Base-by-base conservation (phyloP, 2,888 invertebrate genomes). In the Heteromurus nitidus region DNA sequence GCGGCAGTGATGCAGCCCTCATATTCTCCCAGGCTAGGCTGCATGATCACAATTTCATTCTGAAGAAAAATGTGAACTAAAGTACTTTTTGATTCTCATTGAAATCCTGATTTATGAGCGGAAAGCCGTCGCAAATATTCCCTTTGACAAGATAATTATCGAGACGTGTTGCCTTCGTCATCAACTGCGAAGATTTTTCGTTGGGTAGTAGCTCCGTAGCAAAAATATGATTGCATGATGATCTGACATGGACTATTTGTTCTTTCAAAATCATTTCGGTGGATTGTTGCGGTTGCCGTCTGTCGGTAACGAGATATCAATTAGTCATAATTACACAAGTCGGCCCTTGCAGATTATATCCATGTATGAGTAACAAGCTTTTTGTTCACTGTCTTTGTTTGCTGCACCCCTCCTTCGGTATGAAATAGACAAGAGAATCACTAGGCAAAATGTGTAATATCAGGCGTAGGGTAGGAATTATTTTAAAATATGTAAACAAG, bases 121-220 rank as follows among this genome's bases (percentile, higher is more conserved):
- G 36, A 42, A 47, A 69, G 77, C 77, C 77, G 77, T 69, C 77
- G n/a, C n/a, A 18, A 64, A 26, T 18, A 58, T 44, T 36, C 30
- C 13, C 18, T 62, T 70, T 70, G 79, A 79, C 79, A 79, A 79
- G 53, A 79, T 79, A 79, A 79, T 79, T 79, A 70, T 24, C 70
- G 50, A 11, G 3, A 7, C 7, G 11, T n/a, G 18, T n/a, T 36
- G 7, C 31, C 24, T 22, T 62, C 58, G 26, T 58, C 62, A 31
- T 62, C 28, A 30, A 50, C 11, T n/a, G n/a, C n/a, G n/a, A n/a
- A n/a, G n/a, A n/a, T n/a, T n/a, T n/a, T n/a, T n/a, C n/a, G n/a
- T n/a, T n/a, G n/a, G n/a, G n/a, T n/a, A n/a, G n/a, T n/a, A n/a
- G n/a, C n/a, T n/a, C n/a, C n/a, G n/a, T n/a, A n/a, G n/a, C n/a